These are phyloP conservation scores for Goniozus legneri DNA, from an alignment of 1,140 invertebrate species.

Conservation along the genomic window DNA sequence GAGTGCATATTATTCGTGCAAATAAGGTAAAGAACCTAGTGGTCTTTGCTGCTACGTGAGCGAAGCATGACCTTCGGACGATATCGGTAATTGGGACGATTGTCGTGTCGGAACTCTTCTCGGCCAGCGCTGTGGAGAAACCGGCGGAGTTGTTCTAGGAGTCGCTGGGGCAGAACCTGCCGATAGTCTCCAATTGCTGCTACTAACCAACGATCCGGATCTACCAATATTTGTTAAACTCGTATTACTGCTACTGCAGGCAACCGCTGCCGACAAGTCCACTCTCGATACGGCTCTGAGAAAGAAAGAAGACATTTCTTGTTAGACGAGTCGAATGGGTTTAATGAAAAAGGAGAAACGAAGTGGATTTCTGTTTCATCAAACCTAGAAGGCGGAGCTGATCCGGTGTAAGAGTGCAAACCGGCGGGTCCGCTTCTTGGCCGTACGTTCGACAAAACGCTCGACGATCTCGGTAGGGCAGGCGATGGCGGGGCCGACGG, in stretches of 20 bases:
- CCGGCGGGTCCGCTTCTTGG: conserved; percentile 71
- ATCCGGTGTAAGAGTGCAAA: conserved; percentile 66
- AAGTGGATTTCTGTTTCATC: too few relatives aligned
- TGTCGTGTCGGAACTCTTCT: conserved; percentile 32
- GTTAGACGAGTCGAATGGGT: background rate
- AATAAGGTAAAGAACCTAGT: too few relatives aligned
- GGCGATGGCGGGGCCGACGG: conserved; percentile 52
- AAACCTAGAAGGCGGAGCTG: conserved; percentile 41
- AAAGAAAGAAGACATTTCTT: background rate
- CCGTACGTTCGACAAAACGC: conserved; percentile 58
- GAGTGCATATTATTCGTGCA: too few relatives aligned
- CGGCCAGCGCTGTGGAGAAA: conserved; percentile 56
- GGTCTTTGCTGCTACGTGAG: conserved; percentile 35
- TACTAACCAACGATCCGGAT: conserved; percentile 20
- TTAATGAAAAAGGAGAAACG: background rate
- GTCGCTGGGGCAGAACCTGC: conserved; percentile 57
- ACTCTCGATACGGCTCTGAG: conserved; percentile 64
- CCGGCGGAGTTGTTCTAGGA: conserved; percentile 56
- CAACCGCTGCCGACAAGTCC: conserved; percentile 57
- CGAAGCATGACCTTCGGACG: conserved; percentile 33
- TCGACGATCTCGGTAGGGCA: conserved; percentile 53
- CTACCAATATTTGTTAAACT: conserved; percentile 31
- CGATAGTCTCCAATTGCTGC: conserved; percentile 38
- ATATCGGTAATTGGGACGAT: conserved; percentile 29
- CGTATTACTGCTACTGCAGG: conserved; percentile 53